phyloP scores from a whole-genome alignment of 1,140 invertebrate species.

The Drosophila teissieri region DNA sequence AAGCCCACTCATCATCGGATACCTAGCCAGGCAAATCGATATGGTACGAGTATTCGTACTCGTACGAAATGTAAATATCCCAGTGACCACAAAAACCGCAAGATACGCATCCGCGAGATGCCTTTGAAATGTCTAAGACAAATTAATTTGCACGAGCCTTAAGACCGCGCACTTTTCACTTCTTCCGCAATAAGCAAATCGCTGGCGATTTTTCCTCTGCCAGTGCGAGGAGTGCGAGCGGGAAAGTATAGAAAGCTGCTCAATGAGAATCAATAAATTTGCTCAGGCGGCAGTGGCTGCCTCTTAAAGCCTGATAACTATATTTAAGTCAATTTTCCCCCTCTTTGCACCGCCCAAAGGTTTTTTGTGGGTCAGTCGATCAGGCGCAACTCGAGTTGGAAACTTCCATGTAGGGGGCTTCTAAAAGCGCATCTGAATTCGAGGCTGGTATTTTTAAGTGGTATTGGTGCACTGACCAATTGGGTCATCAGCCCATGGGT shows the following conservation, averaged over 20 bases:
- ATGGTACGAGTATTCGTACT: conserved; percentile 14
- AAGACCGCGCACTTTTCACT: conserved; percentile 64
- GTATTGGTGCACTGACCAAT: conserved; percentile 16
- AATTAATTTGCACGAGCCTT: conserved; percentile 36
- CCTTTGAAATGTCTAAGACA: conserved; percentile 74
- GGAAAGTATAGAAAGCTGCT: conserved; percentile 77
- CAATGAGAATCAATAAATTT: conserved; percentile 81
- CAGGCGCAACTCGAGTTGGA: conserved; percentile 32
- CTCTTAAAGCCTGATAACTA: conserved; percentile 79
- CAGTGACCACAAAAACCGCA: conserved; percentile 72
- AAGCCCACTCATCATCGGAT: conserved; percentile 5
- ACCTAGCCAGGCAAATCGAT: conserved; percentile 41
- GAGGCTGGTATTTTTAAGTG: conserved; percentile 4
- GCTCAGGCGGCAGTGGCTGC: conserved; percentile 60
- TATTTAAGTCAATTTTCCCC: conserved; percentile 71
- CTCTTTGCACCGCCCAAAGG: conserved; percentile 18
- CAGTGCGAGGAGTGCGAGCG: conserved; percentile 37
- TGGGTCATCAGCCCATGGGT: conserved; percentile 52
- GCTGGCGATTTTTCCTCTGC: conserved; percentile 33
- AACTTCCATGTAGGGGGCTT: conserved; percentile 45
- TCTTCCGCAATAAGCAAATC: conserved; percentile 76
- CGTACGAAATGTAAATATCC: conserved; percentile 69
- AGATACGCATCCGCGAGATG: conserved; percentile 74
- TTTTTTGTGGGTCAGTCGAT: conserved; percentile 65
- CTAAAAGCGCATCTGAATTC: conserved; percentile 29